Evolutionary conservation across 2,113 vertebrate species (phyloP).

Genomic region (Stomatorhinus ivindoensis): DNA sequence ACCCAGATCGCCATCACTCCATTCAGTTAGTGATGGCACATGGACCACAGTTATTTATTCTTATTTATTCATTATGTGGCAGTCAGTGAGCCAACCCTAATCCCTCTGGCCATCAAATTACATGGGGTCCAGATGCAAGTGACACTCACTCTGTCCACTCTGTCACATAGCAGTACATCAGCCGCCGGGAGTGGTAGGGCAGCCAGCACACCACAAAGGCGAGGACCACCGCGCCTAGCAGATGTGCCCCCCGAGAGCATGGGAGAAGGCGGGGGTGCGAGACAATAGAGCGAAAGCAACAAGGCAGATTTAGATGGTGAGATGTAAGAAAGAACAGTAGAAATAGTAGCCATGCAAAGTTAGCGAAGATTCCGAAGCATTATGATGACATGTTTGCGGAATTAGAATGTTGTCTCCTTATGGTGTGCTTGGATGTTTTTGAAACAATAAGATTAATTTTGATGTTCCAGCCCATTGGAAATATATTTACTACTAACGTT

Average conservation of each 20-base stretch:
- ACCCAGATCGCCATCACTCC: background rate
- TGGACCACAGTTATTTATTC: background rate
- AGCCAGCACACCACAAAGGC: constrained; percentile 96
- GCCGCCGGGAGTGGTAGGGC: constrained; percentile 83
- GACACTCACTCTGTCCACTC: constrained; percentile 86
- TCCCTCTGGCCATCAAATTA: background rate
- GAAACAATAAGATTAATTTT: background rate
- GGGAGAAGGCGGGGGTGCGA: background rate
- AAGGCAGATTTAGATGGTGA: background rate
- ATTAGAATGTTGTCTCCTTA: background rate
- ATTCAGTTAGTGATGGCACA: background rate
- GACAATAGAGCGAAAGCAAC: background rate
- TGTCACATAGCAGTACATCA: constrained; percentile 90
- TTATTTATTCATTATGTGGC: background rate
- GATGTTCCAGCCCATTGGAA: background rate
- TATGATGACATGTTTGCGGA: background rate
- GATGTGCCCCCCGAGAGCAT: background rate
- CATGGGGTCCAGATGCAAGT: background rate
- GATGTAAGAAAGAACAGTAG: background rate
- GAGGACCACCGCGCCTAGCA: constrained; percentile 81
- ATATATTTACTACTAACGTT: background rate
- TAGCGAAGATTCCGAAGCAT: background rate
- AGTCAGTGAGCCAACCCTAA: background rate
- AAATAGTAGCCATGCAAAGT: background rate
- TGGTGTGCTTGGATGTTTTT: background rate